phyloP scores from a whole-genome alignment of 2,113 vertebrate species.

The Emydocephalus ijimae region DNA sequence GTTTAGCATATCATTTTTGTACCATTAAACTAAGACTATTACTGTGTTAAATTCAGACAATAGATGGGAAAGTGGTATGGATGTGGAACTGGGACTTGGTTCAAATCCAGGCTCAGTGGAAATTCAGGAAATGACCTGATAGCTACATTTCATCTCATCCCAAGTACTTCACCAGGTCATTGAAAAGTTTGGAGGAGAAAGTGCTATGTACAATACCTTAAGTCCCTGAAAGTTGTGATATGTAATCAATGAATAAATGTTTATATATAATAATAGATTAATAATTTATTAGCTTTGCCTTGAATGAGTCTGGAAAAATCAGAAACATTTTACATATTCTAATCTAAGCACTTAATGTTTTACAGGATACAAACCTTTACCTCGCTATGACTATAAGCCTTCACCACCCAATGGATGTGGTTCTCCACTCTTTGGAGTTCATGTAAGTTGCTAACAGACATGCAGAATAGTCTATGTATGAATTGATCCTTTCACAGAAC shows the following conservation, averaged over 20 bases:
- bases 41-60: background rate
- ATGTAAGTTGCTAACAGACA: slow-evolving; percentile 65
- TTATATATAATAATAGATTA: background rate
- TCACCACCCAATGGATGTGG: slow-evolving; percentile 97
- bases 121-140: background rate
- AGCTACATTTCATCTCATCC: background rate
- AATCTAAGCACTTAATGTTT: slow-evolving; percentile 44
- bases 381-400: slow-evolving; percentile 82
- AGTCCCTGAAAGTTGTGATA: background rate
- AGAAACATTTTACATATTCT: background rate
- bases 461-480: background rate
- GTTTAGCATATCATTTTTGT: background rate
- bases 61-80: background rate
- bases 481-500: background rate
- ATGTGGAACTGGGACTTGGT: background rate
- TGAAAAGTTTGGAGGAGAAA: background rate
- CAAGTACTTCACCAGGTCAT: background rate
- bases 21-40: background rate
- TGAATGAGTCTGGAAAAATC: background rate
- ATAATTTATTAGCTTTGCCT: background rate
- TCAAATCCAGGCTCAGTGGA: background rate
- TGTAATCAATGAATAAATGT: background rate
- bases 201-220: background rate
- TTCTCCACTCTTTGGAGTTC: slow-evolving; percentile 91
- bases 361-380: slow-evolving; percentile 82